Conservation (phyloP, 2,797 vertebrate species). For the Acanthornis magna region DNA sequence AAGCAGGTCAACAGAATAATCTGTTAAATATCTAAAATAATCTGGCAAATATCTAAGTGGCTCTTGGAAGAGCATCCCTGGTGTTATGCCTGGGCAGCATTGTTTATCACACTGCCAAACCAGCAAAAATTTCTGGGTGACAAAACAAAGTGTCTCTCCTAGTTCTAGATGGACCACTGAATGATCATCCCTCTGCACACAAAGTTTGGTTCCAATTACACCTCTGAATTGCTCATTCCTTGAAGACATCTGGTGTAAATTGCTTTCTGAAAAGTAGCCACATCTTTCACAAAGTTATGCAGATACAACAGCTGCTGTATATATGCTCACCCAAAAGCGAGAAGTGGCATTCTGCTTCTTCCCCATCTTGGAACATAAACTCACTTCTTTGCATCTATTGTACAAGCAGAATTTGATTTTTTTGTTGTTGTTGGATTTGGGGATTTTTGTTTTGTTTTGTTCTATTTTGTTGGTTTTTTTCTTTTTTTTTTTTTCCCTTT, state of each 20-base stretch:
- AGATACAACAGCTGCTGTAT: slow-evolving; percentile 2
- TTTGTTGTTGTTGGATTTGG: neutral
- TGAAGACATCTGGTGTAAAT: slow-evolving; percentile 30
- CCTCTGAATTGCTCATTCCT: slow-evolving; percentile 38
- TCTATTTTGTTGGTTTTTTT: neutral
- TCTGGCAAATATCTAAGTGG: neutral
- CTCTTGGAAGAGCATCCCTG: neutral
- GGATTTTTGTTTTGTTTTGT: neutral
- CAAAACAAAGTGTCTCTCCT: neutral
- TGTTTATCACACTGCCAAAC: neutral
- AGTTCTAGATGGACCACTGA: neutral
- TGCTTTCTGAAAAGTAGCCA: slow-evolving; percentile 28
- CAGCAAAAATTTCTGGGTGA: neutral
- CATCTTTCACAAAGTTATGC: neutral
- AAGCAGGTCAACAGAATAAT: neutral
- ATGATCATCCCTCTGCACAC: neutral
- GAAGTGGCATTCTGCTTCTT: neutral
- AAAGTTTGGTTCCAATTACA: slow-evolving; percentile 1
- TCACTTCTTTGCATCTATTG: neutral
- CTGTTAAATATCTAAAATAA: too few relatives aligned
- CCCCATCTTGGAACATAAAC: neutral
- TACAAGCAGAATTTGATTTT: neutral
- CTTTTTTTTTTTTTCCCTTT: accelerated
- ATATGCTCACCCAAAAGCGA: neutral
- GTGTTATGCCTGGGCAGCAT: neutral